Evolutionary conservation across 2,113 vertebrate species (phyloP).

Genomic region (Carassius carassius): DNA sequence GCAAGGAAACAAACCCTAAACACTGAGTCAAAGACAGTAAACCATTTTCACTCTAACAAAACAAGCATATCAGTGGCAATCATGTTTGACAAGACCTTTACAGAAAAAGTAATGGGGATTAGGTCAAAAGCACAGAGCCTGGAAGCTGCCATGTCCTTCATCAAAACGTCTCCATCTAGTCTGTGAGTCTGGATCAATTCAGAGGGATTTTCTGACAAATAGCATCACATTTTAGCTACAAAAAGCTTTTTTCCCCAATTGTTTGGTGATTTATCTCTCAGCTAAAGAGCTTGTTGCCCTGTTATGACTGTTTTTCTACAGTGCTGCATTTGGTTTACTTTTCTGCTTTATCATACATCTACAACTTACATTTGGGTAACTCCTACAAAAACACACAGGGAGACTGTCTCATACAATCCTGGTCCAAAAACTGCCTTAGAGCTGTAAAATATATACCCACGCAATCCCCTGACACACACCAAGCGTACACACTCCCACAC

Average conservation of each 20-base stretch:
- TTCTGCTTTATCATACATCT: conserved; percentile 46
- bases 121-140: not conserved
- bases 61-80: conserved; percentile 59
- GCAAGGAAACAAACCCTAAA: conserved; percentile 38
- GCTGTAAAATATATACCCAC: conserved; percentile 51
- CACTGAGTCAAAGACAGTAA: conserved; percentile 21
- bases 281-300: conserved; percentile 26
- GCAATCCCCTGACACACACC: conserved; percentile 48
- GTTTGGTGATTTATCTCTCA: conserved; percentile 35
- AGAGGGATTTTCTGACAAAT: conserved; percentile 15
- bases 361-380: conserved; percentile 29
- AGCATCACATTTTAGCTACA: conserved; percentile 24
- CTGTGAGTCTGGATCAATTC: conserved; percentile 10
- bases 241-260: not conserved
- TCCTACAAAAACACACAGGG: conserved; percentile 42
- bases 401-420: conserved; percentile 39
- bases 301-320: conserved; percentile 39
- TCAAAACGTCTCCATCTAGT: conserved; percentile 34
- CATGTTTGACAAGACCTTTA: conserved; percentile 58
- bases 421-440: conserved; percentile 32
- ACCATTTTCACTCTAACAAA: conserved; percentile 61
- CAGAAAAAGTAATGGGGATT: conserved; percentile 37
- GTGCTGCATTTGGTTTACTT: conserved; percentile 44
- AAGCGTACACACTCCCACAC: conserved; percentile 49
- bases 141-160: conserved; percentile 23